Evolutionary conservation across 1,140 invertebrate species (phyloP).

Genomic region (Rhopalosiphum padi): DNA sequence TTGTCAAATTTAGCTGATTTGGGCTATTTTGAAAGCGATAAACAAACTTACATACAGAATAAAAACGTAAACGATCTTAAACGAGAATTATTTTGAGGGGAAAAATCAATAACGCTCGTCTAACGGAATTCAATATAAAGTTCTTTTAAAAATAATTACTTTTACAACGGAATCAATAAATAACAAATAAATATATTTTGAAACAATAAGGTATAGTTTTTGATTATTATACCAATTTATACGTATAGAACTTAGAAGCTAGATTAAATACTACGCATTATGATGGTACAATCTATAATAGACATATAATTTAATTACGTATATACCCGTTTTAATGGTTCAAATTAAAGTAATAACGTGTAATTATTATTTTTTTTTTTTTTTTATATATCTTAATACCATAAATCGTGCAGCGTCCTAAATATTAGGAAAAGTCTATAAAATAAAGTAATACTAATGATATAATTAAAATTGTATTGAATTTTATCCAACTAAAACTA

Average conservation of each 20-base stretch:
- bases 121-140: not conserved
- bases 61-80: not conserved
- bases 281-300: too few species aligned
- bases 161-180: not conserved
- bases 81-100: not conserved
- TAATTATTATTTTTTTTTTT: not conserved
- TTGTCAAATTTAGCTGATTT: not conserved
- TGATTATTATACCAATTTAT: too few species aligned
- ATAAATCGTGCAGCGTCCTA: not conserved
- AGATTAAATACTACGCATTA: too few species aligned
- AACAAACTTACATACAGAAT: not conserved
- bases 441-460: not conserved
- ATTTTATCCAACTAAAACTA: not conserved
- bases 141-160: not conserved
- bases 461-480: not conserved
- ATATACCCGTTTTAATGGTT: not conserved
- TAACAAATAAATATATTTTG: too few species aligned
- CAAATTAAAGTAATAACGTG: not conserved
- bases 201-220: not conserved
- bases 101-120: not conserved
- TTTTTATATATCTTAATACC: not conserved
- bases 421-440: not conserved
- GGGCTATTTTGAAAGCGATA: not conserved
- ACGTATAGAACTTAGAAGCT: not conserved
- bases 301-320: too few species aligned